phyloP scores from a whole-genome alignment of 2,888 invertebrate species.

The Acleris sparsana region DNA sequence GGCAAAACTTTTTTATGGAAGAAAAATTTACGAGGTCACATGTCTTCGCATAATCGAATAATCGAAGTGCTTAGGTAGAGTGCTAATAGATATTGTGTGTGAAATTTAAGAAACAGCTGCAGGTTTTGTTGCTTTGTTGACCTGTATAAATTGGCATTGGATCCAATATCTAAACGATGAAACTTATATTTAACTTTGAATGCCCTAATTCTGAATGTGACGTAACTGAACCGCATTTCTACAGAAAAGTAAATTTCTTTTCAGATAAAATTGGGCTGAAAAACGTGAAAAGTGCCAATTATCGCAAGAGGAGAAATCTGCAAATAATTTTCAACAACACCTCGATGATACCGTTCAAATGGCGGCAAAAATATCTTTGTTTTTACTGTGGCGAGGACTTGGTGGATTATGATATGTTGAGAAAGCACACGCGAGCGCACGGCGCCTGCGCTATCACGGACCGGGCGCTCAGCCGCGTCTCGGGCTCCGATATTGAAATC shows the following conservation, averaged over 20 bases:
- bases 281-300: conserved; percentile 52
- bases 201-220: conserved; percentile 23
- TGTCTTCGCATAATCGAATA: conserved; percentile 70
- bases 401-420: conserved; percentile 49
- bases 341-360: conserved; percentile 71
- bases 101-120: not conserved
- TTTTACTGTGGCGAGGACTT: conserved; percentile 68
- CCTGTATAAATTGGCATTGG: not conserved
- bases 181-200: not conserved
- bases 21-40: conserved; percentile 74
- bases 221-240: conserved; percentile 31
- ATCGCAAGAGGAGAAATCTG: conserved; percentile 58
- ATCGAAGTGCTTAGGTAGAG: conserved; percentile 36
- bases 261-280: conserved; percentile 64
- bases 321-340: conserved; percentile 72
- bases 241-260: conserved; percentile 64
- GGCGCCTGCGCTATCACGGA: conserved; percentile 56
- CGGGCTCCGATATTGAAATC: conserved; percentile 61
- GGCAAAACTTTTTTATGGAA: conserved; percentile 70
- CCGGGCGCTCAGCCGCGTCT: conserved; percentile 59
- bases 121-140: not conserved
- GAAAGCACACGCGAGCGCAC: conserved; percentile 62
- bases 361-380: conserved; percentile 68
- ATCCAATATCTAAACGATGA: not conserved
- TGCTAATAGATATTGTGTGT: not conserved